A percentile compares a stretch with the other conserved stretches of the same genome.
Evolutionary conservation across 2,797 vertebrate genomes (phyloP).

Genomic region (Rhyacichthys aspro): DNA sequence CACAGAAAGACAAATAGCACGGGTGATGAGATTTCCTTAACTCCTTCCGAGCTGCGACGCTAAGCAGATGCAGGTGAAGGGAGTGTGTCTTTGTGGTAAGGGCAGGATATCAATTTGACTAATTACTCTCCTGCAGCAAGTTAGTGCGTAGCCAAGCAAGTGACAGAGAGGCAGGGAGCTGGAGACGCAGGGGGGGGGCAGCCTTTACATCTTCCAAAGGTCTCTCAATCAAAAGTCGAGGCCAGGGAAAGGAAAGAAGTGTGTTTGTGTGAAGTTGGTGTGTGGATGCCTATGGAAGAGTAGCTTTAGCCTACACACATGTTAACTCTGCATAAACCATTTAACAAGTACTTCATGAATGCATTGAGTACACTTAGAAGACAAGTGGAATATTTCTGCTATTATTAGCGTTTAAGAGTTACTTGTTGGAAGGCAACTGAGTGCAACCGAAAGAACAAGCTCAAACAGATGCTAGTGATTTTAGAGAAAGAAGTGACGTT

Average conservation of each 20-base stretch:
- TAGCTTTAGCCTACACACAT: not conserved
- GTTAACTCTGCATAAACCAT: conserved; percentile 6
- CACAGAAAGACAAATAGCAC: conserved; percentile 15
- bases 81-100: not conserved
- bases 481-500: no score
- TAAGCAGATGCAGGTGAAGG: conserved; percentile 49
- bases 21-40: conserved; percentile 34
- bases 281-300: not conserved
- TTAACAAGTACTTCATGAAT: conserved; percentile 7
- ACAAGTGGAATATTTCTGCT: conserved; percentile 13
- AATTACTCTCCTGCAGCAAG: conserved; percentile 64
- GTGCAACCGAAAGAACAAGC: not conserved
- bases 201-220: conserved; percentile 41
- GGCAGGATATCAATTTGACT: conserved; percentile 69
- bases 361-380: conserved; percentile 5
- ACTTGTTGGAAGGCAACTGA: not conserved
- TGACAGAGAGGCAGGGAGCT: conserved; percentile 33
- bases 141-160: conserved; percentile 58
- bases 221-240: conserved; percentile 49
- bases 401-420: conserved; percentile 1
- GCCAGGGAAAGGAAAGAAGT: conserved; percentile 54
- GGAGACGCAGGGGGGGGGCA: conserved; percentile 5
- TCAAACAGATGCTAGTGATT: not conserved
- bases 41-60: conserved; percentile 34
- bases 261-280: conserved; percentile 5